Conservation (phyloP, 92 coral and sea anemone species). For the Bergia sp. region DNA sequence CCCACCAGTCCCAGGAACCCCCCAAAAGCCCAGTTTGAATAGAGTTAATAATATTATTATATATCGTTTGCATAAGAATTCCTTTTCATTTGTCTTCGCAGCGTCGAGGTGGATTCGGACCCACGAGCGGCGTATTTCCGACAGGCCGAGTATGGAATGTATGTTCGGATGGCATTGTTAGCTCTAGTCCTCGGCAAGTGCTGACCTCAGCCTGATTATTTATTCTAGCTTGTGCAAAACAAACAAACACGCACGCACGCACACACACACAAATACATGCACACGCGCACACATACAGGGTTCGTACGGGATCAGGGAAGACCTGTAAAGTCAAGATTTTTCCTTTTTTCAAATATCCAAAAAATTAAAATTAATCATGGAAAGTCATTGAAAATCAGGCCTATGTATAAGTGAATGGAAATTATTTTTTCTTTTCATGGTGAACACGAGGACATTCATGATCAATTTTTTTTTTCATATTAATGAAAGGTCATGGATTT, state of each 20-base stretch:
- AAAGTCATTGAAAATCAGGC: too few relatives aligned
- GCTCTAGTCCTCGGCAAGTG: conserved; percentile 82
- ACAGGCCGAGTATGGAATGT: conserved; percentile 99
- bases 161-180: conserved; percentile 94
- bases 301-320: not conserved
- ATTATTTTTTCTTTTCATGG: too few relatives aligned
- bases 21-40: too few relatives aligned
- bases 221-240: conserved; percentile 5
- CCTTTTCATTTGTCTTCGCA: conserved; percentile 31
- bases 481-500: not conserved
- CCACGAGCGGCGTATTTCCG: conserved; percentile 98
- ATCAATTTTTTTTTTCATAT: too few relatives aligned
- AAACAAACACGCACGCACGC: not conserved
- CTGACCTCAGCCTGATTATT: conserved; percentile 5
- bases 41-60: not conserved
- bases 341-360: too few relatives aligned
- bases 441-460: too few relatives aligned
- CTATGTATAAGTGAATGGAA: too few relatives aligned
- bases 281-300: not conserved
- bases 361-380: too few relatives aligned
- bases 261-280: not conserved
- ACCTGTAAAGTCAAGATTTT: too few relatives aligned
- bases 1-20: too few relatives aligned
- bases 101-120: conserved; percentile 91
- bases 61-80: not conserved